These are phyloP conservation scores for Prunella fulvescens DNA, from an alignment of 2,113 vertebrate species.

Conservation along the genomic window DNA sequence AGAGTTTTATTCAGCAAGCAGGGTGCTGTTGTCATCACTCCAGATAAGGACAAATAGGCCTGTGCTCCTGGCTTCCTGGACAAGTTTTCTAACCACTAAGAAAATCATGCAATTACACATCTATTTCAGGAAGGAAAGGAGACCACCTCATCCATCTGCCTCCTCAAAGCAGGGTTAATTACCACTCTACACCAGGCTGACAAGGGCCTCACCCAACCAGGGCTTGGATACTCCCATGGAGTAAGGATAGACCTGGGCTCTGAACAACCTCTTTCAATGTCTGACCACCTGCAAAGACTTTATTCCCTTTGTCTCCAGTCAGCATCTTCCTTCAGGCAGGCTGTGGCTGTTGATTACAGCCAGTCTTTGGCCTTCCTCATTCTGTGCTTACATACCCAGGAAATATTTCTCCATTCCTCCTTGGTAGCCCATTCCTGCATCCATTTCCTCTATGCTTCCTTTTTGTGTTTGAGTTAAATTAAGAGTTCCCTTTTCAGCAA, in stretches of 20 bases:
- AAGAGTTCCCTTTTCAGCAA: background rate
- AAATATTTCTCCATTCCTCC: background rate
- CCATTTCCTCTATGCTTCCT: background rate
- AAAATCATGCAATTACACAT: background rate
- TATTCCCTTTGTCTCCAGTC: background rate
- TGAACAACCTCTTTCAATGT: background rate
- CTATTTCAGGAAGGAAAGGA: background rate
- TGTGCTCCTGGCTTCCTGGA: background rate
- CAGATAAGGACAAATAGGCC: background rate
- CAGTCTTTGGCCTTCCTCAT: background rate
- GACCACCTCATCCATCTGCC: background rate
- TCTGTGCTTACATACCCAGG: background rate
- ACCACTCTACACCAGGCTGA: background rate
- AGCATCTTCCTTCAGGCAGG: background rate
- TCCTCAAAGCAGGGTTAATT: background rate
- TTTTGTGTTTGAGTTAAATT: background rate
- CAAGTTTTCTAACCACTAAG: background rate
- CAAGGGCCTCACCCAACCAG: background rate
- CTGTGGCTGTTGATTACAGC: background rate
- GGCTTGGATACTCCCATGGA: accelerated
- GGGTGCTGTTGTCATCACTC: background rate
- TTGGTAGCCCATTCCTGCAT: background rate
- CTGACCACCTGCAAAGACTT: background rate
- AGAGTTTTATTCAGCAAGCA: background rate
- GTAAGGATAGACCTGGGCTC: background rate